Evolutionary conservation across 2,888 invertebrate species (phyloP).

Genomic region (Miltochrista miniata): DNA sequence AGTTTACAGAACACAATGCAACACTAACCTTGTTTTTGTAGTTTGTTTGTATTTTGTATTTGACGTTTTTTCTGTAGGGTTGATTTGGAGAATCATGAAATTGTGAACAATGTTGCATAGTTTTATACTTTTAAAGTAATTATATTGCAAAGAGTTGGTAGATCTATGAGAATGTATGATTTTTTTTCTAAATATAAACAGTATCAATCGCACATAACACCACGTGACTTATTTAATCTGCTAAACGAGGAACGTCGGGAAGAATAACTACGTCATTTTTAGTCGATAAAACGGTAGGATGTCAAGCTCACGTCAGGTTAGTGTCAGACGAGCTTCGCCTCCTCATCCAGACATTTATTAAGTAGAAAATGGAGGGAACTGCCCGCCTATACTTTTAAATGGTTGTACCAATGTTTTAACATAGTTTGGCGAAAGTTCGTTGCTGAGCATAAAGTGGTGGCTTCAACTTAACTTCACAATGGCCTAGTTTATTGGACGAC

Average conservation of each 20-base stretch:
- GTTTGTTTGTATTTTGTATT: too few species aligned
- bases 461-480: constrained; percentile 25
- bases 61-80: too few species aligned
- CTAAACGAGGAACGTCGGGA: constrained; percentile 37
- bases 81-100: too few species aligned
- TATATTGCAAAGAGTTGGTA: too few species aligned
- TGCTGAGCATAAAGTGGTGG: constrained; percentile 29
- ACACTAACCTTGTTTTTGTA: too few species aligned
- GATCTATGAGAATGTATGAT: too few species aligned
- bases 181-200: too few species aligned
- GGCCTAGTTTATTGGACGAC: constrained; percentile 12
- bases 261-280: constrained; percentile 59
- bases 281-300: constrained; percentile 42
- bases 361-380: constrained; percentile 61
- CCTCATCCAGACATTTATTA: constrained; percentile 65
- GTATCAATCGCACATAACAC: constrained; percentile 15
- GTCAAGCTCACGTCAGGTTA: constrained; percentile 70
- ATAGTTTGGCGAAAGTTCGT: constrained; percentile 34
- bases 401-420: constrained; percentile 46
- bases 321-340: constrained; percentile 53
- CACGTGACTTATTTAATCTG: constrained; percentile 30
- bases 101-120: too few species aligned
- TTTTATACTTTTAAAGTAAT: too few species aligned
- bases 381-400: constrained; percentile 39
- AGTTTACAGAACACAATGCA: too few species aligned